Conservation (phyloP, 2,797 vertebrate genomes). For the Aldrovandia affinis region DNA sequence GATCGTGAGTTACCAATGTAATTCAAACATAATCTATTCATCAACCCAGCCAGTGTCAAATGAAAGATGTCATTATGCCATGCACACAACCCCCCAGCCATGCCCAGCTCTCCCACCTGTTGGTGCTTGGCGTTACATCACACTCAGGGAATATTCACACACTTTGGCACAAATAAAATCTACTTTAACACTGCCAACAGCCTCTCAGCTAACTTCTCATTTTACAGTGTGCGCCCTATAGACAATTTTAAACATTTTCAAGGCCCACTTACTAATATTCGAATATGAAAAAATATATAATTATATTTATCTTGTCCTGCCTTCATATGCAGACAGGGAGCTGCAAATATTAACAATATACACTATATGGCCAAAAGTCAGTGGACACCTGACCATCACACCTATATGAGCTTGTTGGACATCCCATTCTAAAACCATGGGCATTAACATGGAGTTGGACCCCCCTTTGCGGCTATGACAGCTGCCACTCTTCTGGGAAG, state of each 20-base stretch:
- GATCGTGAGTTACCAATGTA: background rate
- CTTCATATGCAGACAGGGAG: background rate
- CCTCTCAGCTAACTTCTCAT: background rate
- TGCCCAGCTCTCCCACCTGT: background rate
- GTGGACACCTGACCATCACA: too few species aligned
- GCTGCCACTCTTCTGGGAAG: too few species aligned
- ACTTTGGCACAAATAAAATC: slow-evolving; percentile 1
- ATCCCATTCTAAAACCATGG: too few species aligned
- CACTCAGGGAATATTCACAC: background rate
- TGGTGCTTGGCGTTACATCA: background rate
- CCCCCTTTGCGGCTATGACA: too few species aligned
- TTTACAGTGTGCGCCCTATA: background rate
- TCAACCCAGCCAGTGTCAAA: background rate
- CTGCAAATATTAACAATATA: background rate
- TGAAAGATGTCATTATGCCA: background rate
- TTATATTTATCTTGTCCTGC: background rate
- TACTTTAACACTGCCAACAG: background rate
- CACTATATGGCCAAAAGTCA: too few species aligned
- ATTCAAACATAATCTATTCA: slow-evolving; percentile 3
- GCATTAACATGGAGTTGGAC: too few species aligned
- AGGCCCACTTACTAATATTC: slow-evolving; percentile 1
- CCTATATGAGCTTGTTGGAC: too few species aligned
- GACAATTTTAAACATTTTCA: background rate
- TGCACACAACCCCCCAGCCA: background rate
- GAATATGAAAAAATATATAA: background rate